Evolutionary conservation across 64 coral and sea anemone species (phyloP).

Genomic region (Stichodactyla mertensii): DNA sequence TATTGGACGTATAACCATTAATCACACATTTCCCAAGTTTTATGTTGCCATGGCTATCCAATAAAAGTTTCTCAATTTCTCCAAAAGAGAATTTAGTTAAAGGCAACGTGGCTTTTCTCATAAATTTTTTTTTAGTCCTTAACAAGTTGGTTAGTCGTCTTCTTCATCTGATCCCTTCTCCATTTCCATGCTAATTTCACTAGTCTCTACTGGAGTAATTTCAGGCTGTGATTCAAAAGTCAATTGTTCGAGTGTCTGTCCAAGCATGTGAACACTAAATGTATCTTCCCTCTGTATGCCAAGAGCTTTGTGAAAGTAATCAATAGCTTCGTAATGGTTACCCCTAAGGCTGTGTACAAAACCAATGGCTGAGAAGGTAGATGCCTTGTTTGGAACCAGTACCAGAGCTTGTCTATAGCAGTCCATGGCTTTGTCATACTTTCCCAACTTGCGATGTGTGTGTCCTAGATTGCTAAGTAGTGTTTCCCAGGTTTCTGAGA

Average conservation of each 20-base stretch:
- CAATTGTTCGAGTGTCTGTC: slow-evolving; percentile 77
- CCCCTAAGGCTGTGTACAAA: slow-evolving; percentile 92
- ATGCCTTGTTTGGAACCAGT: slow-evolving; percentile 81
- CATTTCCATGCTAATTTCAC: slow-evolving; percentile 83
- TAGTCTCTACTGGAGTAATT: slow-evolving; percentile 21
- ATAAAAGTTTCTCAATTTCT: too few relatives aligned
- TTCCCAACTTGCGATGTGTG: slow-evolving; percentile 77
- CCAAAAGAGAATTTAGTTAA: too few relatives aligned
- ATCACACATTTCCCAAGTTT: too few relatives aligned
- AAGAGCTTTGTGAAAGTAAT: slow-evolving; percentile 92
- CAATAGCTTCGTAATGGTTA: slow-evolving; percentile 88
- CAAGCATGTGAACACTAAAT: slow-evolving; percentile 90
- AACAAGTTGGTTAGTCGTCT: background rate
- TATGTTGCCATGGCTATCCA: too few relatives aligned
- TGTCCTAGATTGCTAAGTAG: slow-evolving; percentile 93
- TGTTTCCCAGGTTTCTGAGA: slow-evolving; percentile 91
- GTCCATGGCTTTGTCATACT: slow-evolving; percentile 84
- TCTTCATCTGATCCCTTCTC: slow-evolving; percentile 76
- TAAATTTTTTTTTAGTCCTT: background rate
- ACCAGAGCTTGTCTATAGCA: slow-evolving; percentile 86
- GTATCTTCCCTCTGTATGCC: slow-evolving; percentile 86
- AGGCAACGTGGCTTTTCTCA: background rate
- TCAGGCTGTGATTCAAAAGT: slow-evolving; percentile 53
- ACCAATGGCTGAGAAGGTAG: slow-evolving; percentile 86
- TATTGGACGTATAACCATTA: too few relatives aligned